phyloP scores from a whole-genome alignment of 2,888 invertebrate genomes.

The Eumacrocentrus americanus region DNA sequence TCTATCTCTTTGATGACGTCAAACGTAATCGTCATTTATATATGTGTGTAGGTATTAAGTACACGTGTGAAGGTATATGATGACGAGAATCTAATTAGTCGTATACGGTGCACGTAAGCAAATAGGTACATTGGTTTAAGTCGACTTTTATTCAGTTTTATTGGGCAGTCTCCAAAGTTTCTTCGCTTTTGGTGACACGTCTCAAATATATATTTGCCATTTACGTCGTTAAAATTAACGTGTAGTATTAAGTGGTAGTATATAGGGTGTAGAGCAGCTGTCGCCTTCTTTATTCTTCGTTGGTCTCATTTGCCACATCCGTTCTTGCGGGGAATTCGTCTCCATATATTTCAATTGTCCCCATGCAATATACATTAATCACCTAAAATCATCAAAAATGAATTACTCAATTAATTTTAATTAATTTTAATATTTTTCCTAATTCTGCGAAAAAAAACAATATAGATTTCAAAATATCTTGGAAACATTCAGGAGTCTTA shows the following conservation, averaged over 20 bases:
- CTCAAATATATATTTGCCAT: neutral
- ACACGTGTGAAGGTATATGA: no score
- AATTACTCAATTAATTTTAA: neutral
- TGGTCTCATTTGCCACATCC: neutral
- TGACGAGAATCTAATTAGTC: no score
- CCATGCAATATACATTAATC: neutral
- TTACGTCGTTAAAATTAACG: conserved; percentile 16
- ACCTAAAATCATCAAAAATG: neutral
- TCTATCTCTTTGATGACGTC: neutral
- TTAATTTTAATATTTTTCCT: neutral
- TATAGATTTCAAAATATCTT: no score
- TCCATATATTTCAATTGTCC: neutral
- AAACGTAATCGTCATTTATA: neutral
- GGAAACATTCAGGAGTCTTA: no score
- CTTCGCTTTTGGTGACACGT: no score
- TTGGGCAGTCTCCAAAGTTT: no score
- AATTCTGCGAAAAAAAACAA: neutral
- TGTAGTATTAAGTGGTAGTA: neutral
- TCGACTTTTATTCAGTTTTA: no score
- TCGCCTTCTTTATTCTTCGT: neutral
- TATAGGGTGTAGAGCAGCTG: conserved; percentile 11
- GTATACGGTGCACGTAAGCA: no score
- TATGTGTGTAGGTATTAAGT: no score
- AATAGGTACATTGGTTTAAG: no score
- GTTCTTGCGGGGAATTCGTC: neutral